phyloP scores from a whole-genome alignment of 2,797 vertebrate genomes.

The Molossus alvarezi region DNA sequence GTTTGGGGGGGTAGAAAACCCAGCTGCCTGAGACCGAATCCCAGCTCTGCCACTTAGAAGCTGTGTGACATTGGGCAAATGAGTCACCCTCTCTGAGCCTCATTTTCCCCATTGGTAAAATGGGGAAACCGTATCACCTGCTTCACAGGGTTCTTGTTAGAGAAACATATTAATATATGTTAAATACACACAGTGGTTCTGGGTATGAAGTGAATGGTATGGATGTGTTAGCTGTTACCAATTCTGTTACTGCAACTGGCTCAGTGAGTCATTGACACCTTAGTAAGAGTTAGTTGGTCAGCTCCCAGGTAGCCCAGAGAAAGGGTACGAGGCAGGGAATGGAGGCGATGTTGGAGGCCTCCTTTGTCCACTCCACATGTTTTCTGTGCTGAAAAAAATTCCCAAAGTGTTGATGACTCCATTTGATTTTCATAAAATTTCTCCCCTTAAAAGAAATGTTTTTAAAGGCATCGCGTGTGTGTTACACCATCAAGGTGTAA shows the following conservation, averaged over 20 bases:
- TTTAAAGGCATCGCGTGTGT: background rate
- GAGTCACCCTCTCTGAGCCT: conserved; percentile 50
- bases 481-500: background rate
- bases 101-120: background rate
- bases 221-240: background rate
- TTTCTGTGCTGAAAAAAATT: background rate
- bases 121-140: background rate
- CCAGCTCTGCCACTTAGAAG: background rate
- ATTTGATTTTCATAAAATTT: conserved; percentile 70
- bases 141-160: background rate
- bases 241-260: background rate
- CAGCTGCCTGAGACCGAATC: background rate
- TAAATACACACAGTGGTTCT: background rate
- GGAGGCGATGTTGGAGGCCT: background rate
- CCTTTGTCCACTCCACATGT: background rate
- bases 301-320: background rate
- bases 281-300: background rate
- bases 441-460: background rate
- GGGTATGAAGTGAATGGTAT: background rate
- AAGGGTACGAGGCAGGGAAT: background rate
- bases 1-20: background rate
- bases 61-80: conserved; percentile 43
- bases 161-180: rapidly evolving
- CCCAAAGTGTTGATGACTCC: background rate
- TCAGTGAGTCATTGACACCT: background rate